A percentile compares a stretch with the other conserved stretches of the same genome.
phyloP scores from a whole-genome alignment of 2,888 invertebrate genomes.

The Torymus aiolomorphi region DNA sequence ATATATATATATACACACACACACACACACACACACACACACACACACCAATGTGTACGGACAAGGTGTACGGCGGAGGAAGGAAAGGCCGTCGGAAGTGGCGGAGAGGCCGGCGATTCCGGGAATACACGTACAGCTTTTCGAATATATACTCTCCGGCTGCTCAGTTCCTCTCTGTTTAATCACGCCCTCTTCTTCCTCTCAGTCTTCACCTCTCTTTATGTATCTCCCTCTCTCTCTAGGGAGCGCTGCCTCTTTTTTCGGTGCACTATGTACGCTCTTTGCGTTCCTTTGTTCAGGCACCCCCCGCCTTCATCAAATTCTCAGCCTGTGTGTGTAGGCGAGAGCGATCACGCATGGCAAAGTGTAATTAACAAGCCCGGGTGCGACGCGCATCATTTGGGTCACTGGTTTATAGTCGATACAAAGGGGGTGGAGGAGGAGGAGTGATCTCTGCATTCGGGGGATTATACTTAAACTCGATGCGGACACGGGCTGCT shows the following conservation, averaged over 20 bases:
- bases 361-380: constrained; percentile 20
- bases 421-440: not conserved
- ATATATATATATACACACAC: too few relatives aligned
- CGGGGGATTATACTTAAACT: too few relatives aligned
- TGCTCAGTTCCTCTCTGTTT: constrained; percentile 13
- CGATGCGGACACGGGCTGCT: too few relatives aligned
- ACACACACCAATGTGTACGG: not conserved
- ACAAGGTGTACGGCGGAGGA: not conserved
- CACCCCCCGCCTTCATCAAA: constrained; percentile 42
- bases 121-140: constrained; percentile 8
- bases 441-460: too few relatives aligned
- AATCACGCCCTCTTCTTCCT: not conserved
- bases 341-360: constrained; percentile 9
- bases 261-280: not conserved
- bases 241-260: not conserved
- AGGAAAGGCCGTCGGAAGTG: not conserved
- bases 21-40: too few relatives aligned
- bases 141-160: not conserved
- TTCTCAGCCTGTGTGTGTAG: constrained; percentile 4
- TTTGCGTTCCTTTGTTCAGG: too few relatives aligned
- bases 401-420: constrained; percentile 25
- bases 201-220: not conserved
- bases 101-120: not conserved
- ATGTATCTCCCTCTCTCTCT: not conserved
- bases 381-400: constrained; percentile 6